phyloP scores from a whole-genome alignment of 2,888 invertebrate species.

The Nomada lathburiana region DNA sequence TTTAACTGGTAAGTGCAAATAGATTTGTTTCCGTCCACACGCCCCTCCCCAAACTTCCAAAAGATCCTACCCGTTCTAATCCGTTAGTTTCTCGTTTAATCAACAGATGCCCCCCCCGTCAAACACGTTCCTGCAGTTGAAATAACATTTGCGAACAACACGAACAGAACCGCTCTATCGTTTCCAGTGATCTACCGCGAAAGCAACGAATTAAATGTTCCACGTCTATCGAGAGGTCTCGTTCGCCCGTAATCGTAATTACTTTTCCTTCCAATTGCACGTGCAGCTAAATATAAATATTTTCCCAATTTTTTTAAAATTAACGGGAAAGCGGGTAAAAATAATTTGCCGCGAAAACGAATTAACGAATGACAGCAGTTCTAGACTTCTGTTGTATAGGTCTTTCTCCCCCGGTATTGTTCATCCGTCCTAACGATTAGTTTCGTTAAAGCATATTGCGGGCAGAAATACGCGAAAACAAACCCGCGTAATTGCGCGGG shows the following conservation, averaged over 20 bases:
- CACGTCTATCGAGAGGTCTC: conserved; percentile 24
- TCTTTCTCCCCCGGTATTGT: background rate
- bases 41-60: background rate
- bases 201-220: conserved; percentile 30
- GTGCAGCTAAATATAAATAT: background rate
- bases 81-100: background rate
- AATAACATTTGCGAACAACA: conserved; percentile 10
- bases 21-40: conserved; percentile 9
- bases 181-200: conserved; percentile 39
- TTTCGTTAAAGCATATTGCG: background rate
- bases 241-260: conserved; percentile 11
- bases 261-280: conserved; percentile 27
- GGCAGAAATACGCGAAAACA: conserved; percentile 3
- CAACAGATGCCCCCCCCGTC: conserved; percentile 1
- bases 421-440: background rate
- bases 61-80: background rate
- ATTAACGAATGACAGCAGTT: background rate
- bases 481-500: conserved; percentile 13
- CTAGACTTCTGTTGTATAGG: background rate
- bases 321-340: too few relatives aligned
- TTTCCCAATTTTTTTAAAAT: too few relatives aligned
- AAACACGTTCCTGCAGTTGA: background rate
- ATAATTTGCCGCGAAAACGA: too few relatives aligned
- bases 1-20: conserved; percentile 20
- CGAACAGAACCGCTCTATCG: background rate